phyloP scores from a whole-genome alignment of 2,888 invertebrate species.

The Caradrina clavipalpis region DNA sequence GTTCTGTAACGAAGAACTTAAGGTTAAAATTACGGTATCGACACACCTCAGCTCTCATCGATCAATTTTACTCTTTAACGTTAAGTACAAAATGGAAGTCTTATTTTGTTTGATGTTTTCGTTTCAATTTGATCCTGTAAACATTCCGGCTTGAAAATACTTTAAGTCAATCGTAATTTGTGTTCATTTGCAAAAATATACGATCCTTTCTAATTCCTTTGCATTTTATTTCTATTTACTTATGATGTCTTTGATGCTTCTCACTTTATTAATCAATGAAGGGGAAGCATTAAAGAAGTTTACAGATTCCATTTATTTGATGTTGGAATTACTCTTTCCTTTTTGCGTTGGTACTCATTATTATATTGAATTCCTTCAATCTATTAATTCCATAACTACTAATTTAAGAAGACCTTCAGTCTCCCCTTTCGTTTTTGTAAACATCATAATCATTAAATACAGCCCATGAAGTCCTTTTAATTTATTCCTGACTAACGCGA shows the following conservation, averaged over 20 bases:
- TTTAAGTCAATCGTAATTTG: conserved; percentile 27
- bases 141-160: conserved; percentile 15
- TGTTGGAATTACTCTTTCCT: not conserved
- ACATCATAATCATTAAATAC: no score
- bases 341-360: not conserved
- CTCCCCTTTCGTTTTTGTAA: not conserved
- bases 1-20: not conserved
- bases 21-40: conserved; percentile 31
- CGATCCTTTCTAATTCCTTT: conserved; percentile 3
- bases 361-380: no score
- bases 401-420: not conserved
- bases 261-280: not conserved
- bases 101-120: conserved; percentile 18
- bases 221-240: not conserved
- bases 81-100: conserved; percentile 13
- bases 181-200: conserved; percentile 24
- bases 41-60: conserved; percentile 51
- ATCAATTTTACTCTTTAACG: conserved; percentile 3
- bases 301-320: not conserved
- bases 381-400: not conserved
- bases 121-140: conserved; percentile 22
- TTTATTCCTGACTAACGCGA: no score
- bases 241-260: conserved; percentile 15
- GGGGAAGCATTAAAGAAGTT: not conserved
- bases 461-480: no score